Percentiles rank a stretch among this genome's conserved stretches.
These are phyloP conservation scores for Aspidoscelis tigris DNA, from an alignment of 2,113 vertebrate species.

Conservation along the genomic window DNA sequence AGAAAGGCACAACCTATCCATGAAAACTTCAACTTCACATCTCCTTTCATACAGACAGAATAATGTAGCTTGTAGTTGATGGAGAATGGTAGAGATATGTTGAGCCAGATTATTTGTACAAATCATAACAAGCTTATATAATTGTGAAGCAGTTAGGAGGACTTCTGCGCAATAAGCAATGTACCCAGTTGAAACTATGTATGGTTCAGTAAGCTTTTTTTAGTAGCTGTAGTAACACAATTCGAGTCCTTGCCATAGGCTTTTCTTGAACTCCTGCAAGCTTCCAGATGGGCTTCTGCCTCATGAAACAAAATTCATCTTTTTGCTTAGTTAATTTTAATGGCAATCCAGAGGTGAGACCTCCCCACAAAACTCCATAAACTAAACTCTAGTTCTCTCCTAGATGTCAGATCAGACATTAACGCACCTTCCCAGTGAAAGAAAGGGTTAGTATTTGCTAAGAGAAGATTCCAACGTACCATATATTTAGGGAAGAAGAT, in stretches of 20 bases:
- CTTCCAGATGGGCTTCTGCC: conserved; percentile 52
- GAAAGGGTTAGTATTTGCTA: not conserved
- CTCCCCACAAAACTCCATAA: not conserved
- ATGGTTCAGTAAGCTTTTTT: conserved; percentile 30
- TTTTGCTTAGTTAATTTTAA: conserved; percentile 55
- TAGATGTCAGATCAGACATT: not conserved
- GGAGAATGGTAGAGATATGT: too few relatives aligned
- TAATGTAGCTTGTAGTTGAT: too few relatives aligned
- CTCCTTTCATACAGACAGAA: too few relatives aligned
- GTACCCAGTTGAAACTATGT: not conserved
- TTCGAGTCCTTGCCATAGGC: conserved; percentile 47
- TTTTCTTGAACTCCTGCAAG: conserved; percentile 43
- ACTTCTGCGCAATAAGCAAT: conserved; percentile 33
- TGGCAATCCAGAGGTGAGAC: conserved; percentile 31
- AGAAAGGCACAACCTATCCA: too few relatives aligned
- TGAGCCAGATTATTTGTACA: not conserved
- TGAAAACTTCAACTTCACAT: too few relatives aligned
- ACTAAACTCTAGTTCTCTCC: not conserved
- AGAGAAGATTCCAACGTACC: not conserved
- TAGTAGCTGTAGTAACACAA: not conserved
- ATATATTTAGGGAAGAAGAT: not conserved
- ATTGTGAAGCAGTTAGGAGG: conserved; percentile 19
- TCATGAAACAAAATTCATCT: conserved; percentile 60
- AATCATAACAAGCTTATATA: not conserved
- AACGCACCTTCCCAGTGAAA: not conserved